Evolutionary conservation across 2,113 vertebrate species (phyloP), one percentile per base, ranked within the genome.

Genomic region (Microtus pennsylvanicus): DNA sequence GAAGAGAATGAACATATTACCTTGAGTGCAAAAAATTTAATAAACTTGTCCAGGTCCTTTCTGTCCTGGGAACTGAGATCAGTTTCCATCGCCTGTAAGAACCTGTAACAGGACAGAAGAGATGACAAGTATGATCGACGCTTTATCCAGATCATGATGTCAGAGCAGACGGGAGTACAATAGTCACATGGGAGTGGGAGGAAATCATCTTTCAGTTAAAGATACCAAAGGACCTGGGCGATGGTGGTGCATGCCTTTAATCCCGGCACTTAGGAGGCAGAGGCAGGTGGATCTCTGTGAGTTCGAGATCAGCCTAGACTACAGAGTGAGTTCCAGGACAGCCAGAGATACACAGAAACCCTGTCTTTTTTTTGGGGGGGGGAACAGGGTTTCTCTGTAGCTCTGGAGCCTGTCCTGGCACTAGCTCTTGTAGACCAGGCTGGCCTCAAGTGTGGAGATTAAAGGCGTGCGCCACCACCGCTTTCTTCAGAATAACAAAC

Each of bases 11-110:
- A 90, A 95, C 42, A 82, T 76, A 81, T 98, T 98, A 99, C 99
- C 99, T 99, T 99, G 96, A 99, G 98, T 92, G 99, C 99, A 98
- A 99, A 99, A 98, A 99, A 99, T 98, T 99, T 99, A 95, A 99
- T 99, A 98, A 99, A 99, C 97, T 99, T 99, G 99, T 99, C 99
- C 99, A 99, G 98, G 98, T 99, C 99, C 98, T 99, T 99, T 98
- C 99, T 99, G 98, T 99, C 99, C 98, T 99, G 99, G 97, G 99
- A 99, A 98, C 98, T 99, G 98, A 99, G 99, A 98, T 99, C 99
- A 98, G 99, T 98, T 97, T 99, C 99, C 99, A 99, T 99, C 98
- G 98, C 99, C 98, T 98, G 98, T 96, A 94, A 65, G 97, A 98
- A 98, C 99, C 99, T 99, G 88, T 97, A 98, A 98, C 10, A 97